Percentiles rank a stretch among this genome's conserved stretches.
phyloP scores from a whole-genome alignment of 2,113 vertebrate genomes.

The Pluvialis apricaria region DNA sequence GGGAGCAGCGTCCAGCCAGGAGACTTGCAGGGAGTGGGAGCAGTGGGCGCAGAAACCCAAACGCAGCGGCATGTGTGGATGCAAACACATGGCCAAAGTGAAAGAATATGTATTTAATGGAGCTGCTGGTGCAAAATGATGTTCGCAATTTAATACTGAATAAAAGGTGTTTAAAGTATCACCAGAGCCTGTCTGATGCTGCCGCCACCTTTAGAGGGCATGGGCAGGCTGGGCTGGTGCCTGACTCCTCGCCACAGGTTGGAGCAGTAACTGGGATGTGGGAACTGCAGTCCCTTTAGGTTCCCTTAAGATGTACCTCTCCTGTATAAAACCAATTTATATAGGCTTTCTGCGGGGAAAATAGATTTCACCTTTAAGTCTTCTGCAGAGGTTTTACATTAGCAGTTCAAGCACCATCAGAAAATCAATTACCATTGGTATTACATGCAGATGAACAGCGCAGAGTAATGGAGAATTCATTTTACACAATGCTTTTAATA shows the following conservation, averaged over 20 bases:
- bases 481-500: conserved; percentile 58
- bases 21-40: neutral
- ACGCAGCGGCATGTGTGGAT: neutral
- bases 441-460: conserved; percentile 50
- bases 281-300: rapidly evolving
- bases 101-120: neutral
- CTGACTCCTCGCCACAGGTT: neutral
- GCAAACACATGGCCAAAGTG: neutral
- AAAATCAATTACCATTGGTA: conserved; percentile 52
- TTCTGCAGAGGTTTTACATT: conserved; percentile 42
- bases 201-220: neutral
- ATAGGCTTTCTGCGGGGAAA: neutral
- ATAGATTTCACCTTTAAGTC: conserved; percentile 41
- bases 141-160: neutral
- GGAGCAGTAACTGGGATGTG: neutral
- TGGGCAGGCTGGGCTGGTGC: neutral
- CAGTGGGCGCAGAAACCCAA: neutral
- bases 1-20: neutral
- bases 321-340: neutral
- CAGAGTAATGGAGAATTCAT: conserved; percentile 53
- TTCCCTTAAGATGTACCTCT: neutral
- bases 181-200: neutral
- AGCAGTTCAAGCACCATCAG: conserved; percentile 36
- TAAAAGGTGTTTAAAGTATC: neutral
- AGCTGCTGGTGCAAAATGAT: neutral